Evolutionary conservation across 2,888 invertebrate species (phyloP), one percentile per base, ranked within the genome.

Genomic region (Drosophila pseudotalamancana): DNA sequence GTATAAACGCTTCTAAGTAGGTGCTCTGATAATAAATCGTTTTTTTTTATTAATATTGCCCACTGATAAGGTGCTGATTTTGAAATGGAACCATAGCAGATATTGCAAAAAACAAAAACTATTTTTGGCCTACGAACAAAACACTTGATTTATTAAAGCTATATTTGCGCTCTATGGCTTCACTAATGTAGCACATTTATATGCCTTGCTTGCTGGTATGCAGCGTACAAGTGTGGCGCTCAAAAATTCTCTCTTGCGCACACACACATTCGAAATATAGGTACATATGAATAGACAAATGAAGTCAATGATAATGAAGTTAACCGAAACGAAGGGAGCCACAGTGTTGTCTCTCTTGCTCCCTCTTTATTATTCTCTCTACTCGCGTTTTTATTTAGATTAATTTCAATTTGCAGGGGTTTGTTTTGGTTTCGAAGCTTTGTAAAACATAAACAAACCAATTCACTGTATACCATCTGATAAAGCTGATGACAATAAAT

Each of bases 1-100:
- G 68, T 64, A 42, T 51, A 60, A 60, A 39, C 45, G 68, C 55
- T 46, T 55, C 46, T 51, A 56, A 50, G 43, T 66, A 70, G 82
- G 82, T 85, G 82, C 69, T 84, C 65, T 87, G 88, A 87, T 83
- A 83, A 83, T 85, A 83, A 83, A 87, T 76, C 49, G 56, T 59
- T 70, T 62, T 63, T 69, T 65, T 84, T 72, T 45, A 21, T 32
- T 32, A 21, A 64, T 81, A 84, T 66, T 68, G 46, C 60, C 31
- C 49, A 68, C 59, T 81, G 82, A 81, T 80, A 87, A 77, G 57
- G 57, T 51, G 56, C 14, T 48, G 57, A 63, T 63, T 73, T 73
- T 55, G 34, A 43, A 40, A 57, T 51, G 39, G 23, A 55, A 48
- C 40, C 46, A 40, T 42, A 40, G 23, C 6, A 40, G 23, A 35